Conservation (phyloP, 2,113 vertebrate species). For the Vidua macroura region DNA sequence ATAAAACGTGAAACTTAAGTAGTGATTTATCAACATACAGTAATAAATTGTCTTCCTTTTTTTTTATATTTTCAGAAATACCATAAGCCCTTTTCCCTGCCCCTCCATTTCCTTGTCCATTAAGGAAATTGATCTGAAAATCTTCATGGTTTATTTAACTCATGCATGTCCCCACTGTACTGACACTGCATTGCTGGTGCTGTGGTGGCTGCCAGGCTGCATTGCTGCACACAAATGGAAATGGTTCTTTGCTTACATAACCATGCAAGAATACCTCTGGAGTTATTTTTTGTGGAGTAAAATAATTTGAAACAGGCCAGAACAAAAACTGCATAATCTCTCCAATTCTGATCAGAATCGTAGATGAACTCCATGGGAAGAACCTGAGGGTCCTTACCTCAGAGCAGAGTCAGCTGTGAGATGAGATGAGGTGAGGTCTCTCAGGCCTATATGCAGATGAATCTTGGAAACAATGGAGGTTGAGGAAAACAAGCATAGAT, state of each 20-base stretch:
- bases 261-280: not conserved
- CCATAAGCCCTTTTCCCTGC: not conserved
- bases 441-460: not conserved
- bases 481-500: not conserved
- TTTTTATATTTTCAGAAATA: not conserved
- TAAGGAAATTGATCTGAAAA: not conserved
- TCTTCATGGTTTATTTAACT: not conserved
- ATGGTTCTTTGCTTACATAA: not conserved
- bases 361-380: not conserved
- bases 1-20: conserved; percentile 8
- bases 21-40: not conserved
- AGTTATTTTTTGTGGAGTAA: not conserved
- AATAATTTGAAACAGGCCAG: not conserved
- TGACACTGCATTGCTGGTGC: not conserved
- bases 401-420: not conserved
- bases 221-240: not conserved
- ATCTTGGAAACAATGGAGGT: not conserved
- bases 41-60: not conserved
- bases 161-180: not conserved
- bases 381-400: not conserved
- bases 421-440: not conserved
- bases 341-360: not conserved
- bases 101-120: not conserved
- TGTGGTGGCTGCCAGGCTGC: not conserved
- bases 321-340: not conserved